A percentile compares a stretch with the other conserved stretches of the same genome.
Evolutionary conservation across 2,113 vertebrate species (phyloP).

Genomic region (Colius striatus): DNA sequence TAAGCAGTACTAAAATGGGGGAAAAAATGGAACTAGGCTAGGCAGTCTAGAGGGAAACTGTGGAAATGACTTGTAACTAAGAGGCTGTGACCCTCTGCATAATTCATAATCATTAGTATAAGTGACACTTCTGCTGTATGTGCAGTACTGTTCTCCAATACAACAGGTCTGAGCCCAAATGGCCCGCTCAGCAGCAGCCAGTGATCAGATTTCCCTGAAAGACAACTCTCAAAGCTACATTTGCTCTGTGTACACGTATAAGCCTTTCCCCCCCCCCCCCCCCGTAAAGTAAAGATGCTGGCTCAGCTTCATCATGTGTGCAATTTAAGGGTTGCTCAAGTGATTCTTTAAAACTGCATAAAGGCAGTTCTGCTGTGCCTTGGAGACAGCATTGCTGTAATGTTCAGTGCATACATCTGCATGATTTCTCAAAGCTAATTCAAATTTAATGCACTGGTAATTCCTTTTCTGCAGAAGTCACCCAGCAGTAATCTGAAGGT

Average conservation of each 20-base stretch:
- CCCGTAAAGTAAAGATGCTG: constrained; percentile 68
- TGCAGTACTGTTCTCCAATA: constrained; percentile 63
- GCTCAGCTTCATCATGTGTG: constrained; percentile 77
- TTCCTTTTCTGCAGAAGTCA: constrained; percentile 75
- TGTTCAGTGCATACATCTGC: constrained; percentile 80
- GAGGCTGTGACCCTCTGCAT: constrained; percentile 81
- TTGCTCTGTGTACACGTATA: constrained; percentile 6
- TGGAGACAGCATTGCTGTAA: constrained; percentile 76
- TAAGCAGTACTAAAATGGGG: constrained; percentile 33
- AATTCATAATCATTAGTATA: constrained; percentile 86
- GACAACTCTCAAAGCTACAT: constrained; percentile 60
- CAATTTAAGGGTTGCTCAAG: constrained; percentile 80
- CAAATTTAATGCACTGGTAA: constrained; percentile 84
- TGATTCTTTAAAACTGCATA: constrained; percentile 82
- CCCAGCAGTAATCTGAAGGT: constrained; percentile 80
- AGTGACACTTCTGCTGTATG: constrained; percentile 77
- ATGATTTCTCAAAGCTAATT: constrained; percentile 83
- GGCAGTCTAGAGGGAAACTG: constrained; percentile 70
- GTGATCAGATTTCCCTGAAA: constrained; percentile 71
- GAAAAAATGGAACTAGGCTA: constrained; percentile 38
- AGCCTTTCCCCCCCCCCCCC: background rate
- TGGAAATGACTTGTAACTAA: constrained; percentile 84
- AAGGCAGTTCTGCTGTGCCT: constrained; percentile 78
- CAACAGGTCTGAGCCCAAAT: constrained; percentile 49
- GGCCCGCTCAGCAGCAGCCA: constrained; percentile 63